Conservation (phyloP, 2,888 invertebrate species). For the Napeogenes sylphis region DNA sequence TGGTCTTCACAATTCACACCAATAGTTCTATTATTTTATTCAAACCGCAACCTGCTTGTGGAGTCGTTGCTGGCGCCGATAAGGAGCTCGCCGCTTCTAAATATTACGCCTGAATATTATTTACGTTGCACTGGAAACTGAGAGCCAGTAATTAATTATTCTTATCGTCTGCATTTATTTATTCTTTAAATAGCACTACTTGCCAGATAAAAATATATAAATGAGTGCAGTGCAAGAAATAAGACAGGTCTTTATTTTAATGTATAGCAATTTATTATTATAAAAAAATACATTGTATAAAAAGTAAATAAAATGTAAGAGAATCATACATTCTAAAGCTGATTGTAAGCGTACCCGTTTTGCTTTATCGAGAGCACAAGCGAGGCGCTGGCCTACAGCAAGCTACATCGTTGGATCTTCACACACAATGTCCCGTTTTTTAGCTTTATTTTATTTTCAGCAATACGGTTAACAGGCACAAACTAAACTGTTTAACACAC, state of each 20-base stretch:
- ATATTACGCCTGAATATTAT: conserved; percentile 37
- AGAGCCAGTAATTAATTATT: conserved; percentile 23
- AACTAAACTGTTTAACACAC: conserved; percentile 68
- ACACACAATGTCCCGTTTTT: conserved; percentile 38
- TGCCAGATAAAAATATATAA: too few relatives aligned
- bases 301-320: conserved; percentile 13
- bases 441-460: conserved; percentile 51
- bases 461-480: conserved; percentile 52
- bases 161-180: conserved; percentile 12
- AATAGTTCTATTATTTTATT: background rate
- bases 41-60: conserved; percentile 46
- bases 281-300: background rate
- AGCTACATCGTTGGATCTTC: conserved; percentile 25
- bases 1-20: background rate
- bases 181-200: conserved; percentile 9
- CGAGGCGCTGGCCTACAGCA: conserved; percentile 24
- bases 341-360: conserved; percentile 23
- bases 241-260: too few relatives aligned
- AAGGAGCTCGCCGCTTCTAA: conserved; percentile 46
- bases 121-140: conserved; percentile 24
- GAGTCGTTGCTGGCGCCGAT: conserved; percentile 41
- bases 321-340: conserved; percentile 13
- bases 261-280: background rate
- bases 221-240: too few relatives aligned
- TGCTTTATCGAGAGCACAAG: conserved; percentile 26